Conservation (phyloP, 37 sponge, comb jelly and placozoan genomes). For the Beroe forskalii region DNA sequence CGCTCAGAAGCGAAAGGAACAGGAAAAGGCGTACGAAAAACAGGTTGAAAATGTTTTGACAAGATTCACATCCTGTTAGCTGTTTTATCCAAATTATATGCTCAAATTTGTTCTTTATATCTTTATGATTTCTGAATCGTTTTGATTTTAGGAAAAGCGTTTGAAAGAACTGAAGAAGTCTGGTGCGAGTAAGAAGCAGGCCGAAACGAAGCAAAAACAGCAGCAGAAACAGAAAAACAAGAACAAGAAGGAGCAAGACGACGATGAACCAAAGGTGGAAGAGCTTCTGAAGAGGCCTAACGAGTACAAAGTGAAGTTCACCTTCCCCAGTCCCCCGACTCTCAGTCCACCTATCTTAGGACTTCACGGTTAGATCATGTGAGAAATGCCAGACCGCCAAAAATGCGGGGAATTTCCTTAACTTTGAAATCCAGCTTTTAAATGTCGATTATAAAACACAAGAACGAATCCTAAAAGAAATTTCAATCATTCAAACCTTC, state of each 20-base stretch:
- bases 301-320: conserved; percentile 95
- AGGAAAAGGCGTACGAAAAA: conserved; percentile 84
- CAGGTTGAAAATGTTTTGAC: conserved; percentile 68
- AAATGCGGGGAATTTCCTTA: background rate
- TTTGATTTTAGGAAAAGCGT: conserved; percentile 21
- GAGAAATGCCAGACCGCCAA: background rate
- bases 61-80: no score
- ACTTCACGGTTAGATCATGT: conserved; percentile 76
- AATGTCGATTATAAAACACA: no score
- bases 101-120: background rate
- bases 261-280: conserved; percentile 19
- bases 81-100: no score
- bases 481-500: no score
- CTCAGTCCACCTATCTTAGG: conserved; percentile 95
- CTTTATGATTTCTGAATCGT: background rate
- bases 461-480: no score
- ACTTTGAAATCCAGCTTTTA: background rate
- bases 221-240: conserved; percentile 65
- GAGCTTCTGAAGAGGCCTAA: conserved; percentile 84
- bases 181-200: conserved; percentile 61
- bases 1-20: conserved; percentile 82
- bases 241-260: conserved; percentile 40
- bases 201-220: conserved; percentile 51
- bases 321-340: conserved; percentile 93
- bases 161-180: conserved; percentile 47